A percentile compares a stretch with the other conserved stretches of the same genome.
Conservation (phyloP, 2,797 vertebrate species). For the Coccyzus lansbergi region DNA sequence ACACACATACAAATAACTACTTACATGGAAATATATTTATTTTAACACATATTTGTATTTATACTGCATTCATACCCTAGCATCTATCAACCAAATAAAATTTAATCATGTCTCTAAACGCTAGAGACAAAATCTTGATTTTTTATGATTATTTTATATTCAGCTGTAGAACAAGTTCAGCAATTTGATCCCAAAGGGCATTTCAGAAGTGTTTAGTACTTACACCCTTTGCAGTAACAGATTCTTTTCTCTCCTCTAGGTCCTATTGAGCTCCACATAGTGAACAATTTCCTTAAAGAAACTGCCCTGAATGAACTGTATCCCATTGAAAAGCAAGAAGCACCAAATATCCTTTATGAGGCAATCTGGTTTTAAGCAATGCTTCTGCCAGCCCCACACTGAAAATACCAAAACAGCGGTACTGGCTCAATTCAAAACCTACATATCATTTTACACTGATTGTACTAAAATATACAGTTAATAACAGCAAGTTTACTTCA, state of each 20-base stretch:
- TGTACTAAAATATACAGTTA: not conserved
- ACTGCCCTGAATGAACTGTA: not conserved
- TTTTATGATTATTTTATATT: not conserved
- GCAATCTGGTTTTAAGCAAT: not conserved
- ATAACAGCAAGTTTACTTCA: not conserved
- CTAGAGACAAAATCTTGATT: not conserved
- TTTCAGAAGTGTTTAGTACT: not conserved
- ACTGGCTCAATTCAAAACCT: not conserved
- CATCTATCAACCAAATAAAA: not conserved
- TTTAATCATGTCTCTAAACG: not conserved
- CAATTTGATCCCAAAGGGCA: not conserved
- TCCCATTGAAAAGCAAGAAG: not conserved
- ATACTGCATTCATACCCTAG: not conserved
- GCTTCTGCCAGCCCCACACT: not conserved
- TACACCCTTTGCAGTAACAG: not conserved
- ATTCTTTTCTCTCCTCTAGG: not conserved
- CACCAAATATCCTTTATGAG: fast-evolving
- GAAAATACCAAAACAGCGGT: not conserved
- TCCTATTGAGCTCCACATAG: not conserved
- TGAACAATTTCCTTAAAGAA: not conserved
- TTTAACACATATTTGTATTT: not conserved
- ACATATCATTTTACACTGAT: fast-evolving
- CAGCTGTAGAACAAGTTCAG: not conserved
- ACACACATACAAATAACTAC: not conserved
- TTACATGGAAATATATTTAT: fast-evolving